Base-by-base conservation (phyloP, 2,888 invertebrate genomes). In the Drosophila mimica region DNA sequence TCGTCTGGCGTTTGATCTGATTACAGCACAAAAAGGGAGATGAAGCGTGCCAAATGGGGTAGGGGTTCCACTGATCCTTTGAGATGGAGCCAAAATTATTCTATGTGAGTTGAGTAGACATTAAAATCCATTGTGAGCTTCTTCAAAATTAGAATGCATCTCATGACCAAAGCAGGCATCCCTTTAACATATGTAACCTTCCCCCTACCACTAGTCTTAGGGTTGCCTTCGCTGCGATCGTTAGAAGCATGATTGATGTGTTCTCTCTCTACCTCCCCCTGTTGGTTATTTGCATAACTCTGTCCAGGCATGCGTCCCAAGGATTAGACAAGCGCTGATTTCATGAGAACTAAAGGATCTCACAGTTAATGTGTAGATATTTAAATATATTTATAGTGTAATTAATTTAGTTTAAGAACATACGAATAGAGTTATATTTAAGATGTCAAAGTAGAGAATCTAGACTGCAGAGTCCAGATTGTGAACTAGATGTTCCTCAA, bases 171-270 rank as follows among this genome's bases (percentile, higher is more conserved):
- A 38, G 17, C 36, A 58, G 34, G 30, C n/a, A 74, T 73, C 74
- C 65, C 84, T 68, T 75, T 76, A 43, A 36, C 25, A 25, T 25
- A 25, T 25, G 25, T 25, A 25, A 25, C 25, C 25, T 25, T 25
- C 52, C 36, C 20, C 52, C 20, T 52, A 11, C 4, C 48, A 46
- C 34, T 15, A 15, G 53, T 25, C 49, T 53, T 36, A 49, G 63
- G 66, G 51, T 57, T 59, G 36, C 15, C 34, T 15, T 15, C 5
- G 31, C 56, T 65, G 54, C 51, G 74, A 75, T 89, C 81, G 76
- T 89, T 88, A 77, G 67, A 52, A 65, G 69, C 66, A 76, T 89
- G 88, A 90, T 86, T 85, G 87, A 90, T 90, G 90, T 20, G 4
- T 33, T 13, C 25, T 15, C 34, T 5, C 34, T 31, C 31, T 15